Conservation (phyloP, 2,113 vertebrate genomes). For the Cinclus mexicanus region DNA sequence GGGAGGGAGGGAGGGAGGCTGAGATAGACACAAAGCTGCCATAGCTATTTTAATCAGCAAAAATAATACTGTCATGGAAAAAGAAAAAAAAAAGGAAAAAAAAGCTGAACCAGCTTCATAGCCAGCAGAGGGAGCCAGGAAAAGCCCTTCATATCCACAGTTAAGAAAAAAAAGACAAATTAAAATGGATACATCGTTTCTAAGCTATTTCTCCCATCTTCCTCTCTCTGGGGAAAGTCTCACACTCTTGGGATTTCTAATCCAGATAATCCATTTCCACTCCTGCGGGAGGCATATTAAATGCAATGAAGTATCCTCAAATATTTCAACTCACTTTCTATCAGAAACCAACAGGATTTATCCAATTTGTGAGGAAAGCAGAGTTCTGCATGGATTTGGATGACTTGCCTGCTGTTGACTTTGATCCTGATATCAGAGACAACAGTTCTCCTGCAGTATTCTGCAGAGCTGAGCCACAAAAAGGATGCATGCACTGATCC, state of each 20-base stretch:
- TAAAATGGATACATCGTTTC: background rate
- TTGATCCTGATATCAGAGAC: background rate
- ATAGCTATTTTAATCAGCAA: conserved; percentile 51
- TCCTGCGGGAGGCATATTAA: background rate
- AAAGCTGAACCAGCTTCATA: conserved; percentile 1
- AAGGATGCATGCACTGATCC: background rate
- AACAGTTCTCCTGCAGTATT: background rate
- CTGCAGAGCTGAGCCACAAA: background rate
- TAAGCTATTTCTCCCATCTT: background rate
- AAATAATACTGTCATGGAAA: background rate
- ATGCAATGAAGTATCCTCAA: background rate
- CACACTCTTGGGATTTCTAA: background rate
- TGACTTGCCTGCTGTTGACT: background rate
- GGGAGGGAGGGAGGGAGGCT: background rate
- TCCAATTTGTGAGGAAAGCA: background rate
- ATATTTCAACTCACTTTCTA: background rate
- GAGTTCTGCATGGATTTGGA: background rate
- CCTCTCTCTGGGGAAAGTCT: background rate
- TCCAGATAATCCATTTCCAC: background rate
- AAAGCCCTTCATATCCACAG: conserved; percentile 6
- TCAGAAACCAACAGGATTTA: background rate
- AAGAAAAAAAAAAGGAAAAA: background rate
- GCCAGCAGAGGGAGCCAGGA: conserved; percentile 68
- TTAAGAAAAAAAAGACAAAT: conserved; percentile 17
- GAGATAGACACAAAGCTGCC: conserved; percentile 29